Percentiles rank a stretch among this genome's conserved stretches.
Conservation (phyloP, 2,888 invertebrate genomes). For the Malachius bipustulatus region DNA sequence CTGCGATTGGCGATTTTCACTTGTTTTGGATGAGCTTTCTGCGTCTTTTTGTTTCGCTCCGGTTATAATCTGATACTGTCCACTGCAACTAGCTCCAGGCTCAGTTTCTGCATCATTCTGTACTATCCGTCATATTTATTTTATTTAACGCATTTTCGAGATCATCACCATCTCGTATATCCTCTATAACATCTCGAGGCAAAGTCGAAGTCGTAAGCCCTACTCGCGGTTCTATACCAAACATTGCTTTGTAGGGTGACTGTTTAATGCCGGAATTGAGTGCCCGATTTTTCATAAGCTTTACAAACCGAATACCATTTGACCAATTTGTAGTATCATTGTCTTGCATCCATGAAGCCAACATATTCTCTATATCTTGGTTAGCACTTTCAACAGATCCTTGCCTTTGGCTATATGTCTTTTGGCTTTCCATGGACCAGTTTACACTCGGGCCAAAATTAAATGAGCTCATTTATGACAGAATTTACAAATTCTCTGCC, state of each 20-base stretch:
- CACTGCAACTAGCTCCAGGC: too few species aligned
- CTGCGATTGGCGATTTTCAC: slow-evolving; percentile 6
- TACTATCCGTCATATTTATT: neutral
- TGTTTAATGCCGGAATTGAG: slow-evolving; percentile 27
- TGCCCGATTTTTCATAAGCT: slow-evolving; percentile 34
- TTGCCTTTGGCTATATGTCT: slow-evolving; percentile 26
- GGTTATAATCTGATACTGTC: too few species aligned
- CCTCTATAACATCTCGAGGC: slow-evolving; percentile 14
- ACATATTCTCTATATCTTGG: slow-evolving; percentile 31
- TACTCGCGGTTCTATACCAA: slow-evolving; percentile 18
- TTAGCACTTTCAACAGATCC: slow-evolving; percentile 29
- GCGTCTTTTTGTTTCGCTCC: neutral
- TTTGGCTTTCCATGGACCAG: slow-evolving; percentile 31
- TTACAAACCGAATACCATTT: slow-evolving; percentile 32
- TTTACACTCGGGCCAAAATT: slow-evolving; percentile 28
- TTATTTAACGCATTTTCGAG: slow-evolving; percentile 5
- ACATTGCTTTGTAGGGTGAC: slow-evolving; percentile 24
- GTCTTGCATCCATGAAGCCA: slow-evolving; percentile 28
- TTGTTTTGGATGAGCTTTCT: neutral
- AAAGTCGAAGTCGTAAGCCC: slow-evolving; percentile 15
- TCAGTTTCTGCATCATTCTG: too few species aligned
- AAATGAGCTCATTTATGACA: slow-evolving; percentile 22
- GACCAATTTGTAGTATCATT: slow-evolving; percentile 31
- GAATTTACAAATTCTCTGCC: slow-evolving; percentile 27
- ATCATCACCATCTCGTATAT: slow-evolving; percentile 14